Evolutionary conservation across 2,113 vertebrate species (phyloP), one percentile per base, ranked within the genome.

Genomic region (Cyprinodon brontotheroides): DNA sequence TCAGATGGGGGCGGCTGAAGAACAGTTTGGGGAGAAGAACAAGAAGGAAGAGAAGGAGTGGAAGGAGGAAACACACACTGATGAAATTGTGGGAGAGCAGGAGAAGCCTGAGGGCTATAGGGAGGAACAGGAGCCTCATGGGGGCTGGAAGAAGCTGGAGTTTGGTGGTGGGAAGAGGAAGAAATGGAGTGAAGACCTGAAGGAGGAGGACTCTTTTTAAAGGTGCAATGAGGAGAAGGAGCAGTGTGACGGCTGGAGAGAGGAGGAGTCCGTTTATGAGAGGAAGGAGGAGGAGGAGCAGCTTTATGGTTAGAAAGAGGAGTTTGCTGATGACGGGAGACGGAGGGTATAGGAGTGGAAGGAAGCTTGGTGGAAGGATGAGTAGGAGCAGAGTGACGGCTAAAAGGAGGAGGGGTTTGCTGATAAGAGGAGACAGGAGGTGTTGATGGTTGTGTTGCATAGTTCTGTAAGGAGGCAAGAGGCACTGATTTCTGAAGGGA

Each of bases 401-500:
- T 60, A 10, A 70, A 85, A 17, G 72, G 63, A 66, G 10, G 29
- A 70, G 64, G 41, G 39, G 74, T 10, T 37, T 43, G 36, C 29
- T 59, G 29, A 12, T 3, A 84, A 92, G 22, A 12, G 2, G 47
- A 29, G 4, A 14, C 12, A 61, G 40, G 37, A 62, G 40, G 61
- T 43, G 38, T n/a, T 60, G 68, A 84, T 11, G 75, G 62, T 63
- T 2, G 37, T 67, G 61, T 29, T n/a, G 62, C 3, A 36, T 89
- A 0, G 43, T 38, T 11, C 11, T 1, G 85, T 91, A 7, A 13
- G 9, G 43, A 75, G n/a, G n/a, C n/a, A 92, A 0, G 92, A 91
- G 79, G 92, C 5, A 17, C 85, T 89, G 65, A 38, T 68, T 91
- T 88, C 64, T 87, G 83, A 8, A 90, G 89, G 86, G 50, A 57